Percentiles rank a stretch among this genome's conserved stretches.
phyloP scores from a whole-genome alignment of 2,888 invertebrate genomes.

The Kryphioiulus occultus region DNA sequence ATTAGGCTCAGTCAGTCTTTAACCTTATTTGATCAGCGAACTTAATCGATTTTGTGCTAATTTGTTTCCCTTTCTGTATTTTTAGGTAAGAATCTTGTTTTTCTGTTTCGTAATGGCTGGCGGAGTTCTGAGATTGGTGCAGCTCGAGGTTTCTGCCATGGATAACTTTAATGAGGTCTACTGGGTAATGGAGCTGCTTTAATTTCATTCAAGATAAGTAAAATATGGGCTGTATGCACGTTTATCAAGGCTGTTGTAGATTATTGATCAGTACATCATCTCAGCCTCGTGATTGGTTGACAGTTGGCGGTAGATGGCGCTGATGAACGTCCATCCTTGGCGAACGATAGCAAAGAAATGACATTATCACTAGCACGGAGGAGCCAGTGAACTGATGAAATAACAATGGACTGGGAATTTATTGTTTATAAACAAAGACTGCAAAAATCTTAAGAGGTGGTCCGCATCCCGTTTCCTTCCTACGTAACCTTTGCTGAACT shows the following conservation, averaged over 20 bases:
- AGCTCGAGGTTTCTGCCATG: background rate
- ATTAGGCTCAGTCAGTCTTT: background rate
- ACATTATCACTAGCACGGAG: background rate
- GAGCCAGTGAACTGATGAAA: conserved; percentile 25
- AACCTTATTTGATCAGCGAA: background rate
- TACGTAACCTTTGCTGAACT: conserved; percentile 17
- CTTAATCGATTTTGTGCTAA: background rate
- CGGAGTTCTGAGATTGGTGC: background rate
- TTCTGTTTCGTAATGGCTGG: background rate
- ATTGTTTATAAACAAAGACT: conserved; percentile 18
- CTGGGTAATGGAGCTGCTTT: background rate
- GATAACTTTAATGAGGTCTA: background rate
- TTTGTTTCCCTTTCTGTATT: background rate
- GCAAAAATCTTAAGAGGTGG: background rate
- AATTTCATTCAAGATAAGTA: background rate
- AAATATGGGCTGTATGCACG: background rate
- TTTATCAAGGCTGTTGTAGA: background rate
- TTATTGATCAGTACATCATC: background rate
- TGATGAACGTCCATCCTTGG: background rate
- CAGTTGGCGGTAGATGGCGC: background rate
- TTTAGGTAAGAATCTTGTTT: background rate
- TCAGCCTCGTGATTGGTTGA: background rate
- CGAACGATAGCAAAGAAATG: background rate
- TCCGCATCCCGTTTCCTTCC: conserved; percentile 21
- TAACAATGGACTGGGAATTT: conserved; percentile 36